Percentiles rank a stretch among this genome's conserved stretches.
phyloP scores from a whole-genome alignment of 2,888 invertebrate species.

The Macaria notata region DNA sequence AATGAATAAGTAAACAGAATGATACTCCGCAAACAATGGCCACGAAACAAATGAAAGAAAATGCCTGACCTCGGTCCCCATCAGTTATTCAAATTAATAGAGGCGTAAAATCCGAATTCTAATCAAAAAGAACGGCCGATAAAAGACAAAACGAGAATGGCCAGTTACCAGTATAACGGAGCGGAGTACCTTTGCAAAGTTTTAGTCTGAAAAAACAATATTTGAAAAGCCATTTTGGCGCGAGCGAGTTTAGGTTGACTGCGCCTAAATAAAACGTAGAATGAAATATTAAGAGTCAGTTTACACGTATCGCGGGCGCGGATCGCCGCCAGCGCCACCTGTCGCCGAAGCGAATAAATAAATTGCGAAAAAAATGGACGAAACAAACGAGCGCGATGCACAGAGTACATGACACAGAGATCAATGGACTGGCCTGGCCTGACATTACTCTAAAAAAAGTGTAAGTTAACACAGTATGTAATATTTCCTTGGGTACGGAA shows the following conservation, averaged over 20 bases:
- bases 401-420: conserved; percentile 20
- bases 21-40: not conserved
- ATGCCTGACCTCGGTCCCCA: conserved; percentile 9
- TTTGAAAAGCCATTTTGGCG: conserved; percentile 36
- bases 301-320: conserved; percentile 62
- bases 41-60: conserved; percentile 20
- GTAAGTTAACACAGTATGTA: no score
- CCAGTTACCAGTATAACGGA: conserved; percentile 24
- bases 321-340: conserved; percentile 67
- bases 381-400: conserved; percentile 42
- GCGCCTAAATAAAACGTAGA: conserved; percentile 60
- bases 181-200: conserved; percentile 27
- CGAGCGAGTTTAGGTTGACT: conserved; percentile 43
- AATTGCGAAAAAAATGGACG: conserved; percentile 49
- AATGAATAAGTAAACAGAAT: conserved; percentile 36
- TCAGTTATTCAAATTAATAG: conserved; percentile 18
- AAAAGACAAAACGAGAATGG: conserved; percentile 15
- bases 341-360: conserved; percentile 65
- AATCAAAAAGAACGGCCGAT: conserved; percentile 18
- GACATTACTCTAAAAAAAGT: no score
- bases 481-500: no score
- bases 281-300: conserved; percentile 68
- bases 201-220: conserved; percentile 40
- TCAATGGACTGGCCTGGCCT: no score
- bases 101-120: conserved; percentile 15